Base-by-base conservation (phyloP, 2,888 invertebrate species). In the Labia minor region DNA sequence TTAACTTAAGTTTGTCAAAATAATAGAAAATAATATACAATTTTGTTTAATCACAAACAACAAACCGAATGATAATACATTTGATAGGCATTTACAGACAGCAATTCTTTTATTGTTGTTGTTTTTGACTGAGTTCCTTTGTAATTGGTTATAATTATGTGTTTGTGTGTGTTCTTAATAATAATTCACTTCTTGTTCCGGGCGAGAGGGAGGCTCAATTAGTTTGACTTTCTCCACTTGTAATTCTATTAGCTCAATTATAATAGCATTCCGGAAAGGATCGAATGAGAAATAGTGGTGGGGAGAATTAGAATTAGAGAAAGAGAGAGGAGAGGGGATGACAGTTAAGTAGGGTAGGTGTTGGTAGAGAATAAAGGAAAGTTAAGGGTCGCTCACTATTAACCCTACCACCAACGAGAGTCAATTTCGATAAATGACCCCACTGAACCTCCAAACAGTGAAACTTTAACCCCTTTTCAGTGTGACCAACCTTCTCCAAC, bases 211-310 rank as follows among this genome's bases (percentile, higher is more conserved):
- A 33, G 33, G 49, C 49, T 49, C 49, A 49, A 49, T 49, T 49
- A 49, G 49, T 49, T 11, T 16, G 49, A 49, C 49, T 49, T 49
- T 49, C 49, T 49, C 49, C 49, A 49, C 49, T 49, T 49, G 49
- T 49, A 49, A 49, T 49, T 49, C 49, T 49, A 49, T 49, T 49
- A 49, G 49, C 49, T 49, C 49, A 49, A 49, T 49, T 49, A 49
- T 49, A 49, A 49, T 49, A 49, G 49, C 4, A 26, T 49, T n/a
- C n/a, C 49, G 49, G 49, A 49, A 49, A 49, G 49, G 49, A 49
- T 49, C 49, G 49, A 49, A 49, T 3, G 14, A 16, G 14, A 3
- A 11, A n/a, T n/a, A n/a, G n/a, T n/a, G n/a, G n/a, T n/a, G n/a
- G n/a, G n/a, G n/a, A n/a, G n/a, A n/a, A n/a, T n/a, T n/a, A n/a